Percentiles rank a stretch among this genome's conserved stretches.
phyloP scores from a whole-genome alignment of 2,797 vertebrate species.

The Lithobates pipiens region DNA sequence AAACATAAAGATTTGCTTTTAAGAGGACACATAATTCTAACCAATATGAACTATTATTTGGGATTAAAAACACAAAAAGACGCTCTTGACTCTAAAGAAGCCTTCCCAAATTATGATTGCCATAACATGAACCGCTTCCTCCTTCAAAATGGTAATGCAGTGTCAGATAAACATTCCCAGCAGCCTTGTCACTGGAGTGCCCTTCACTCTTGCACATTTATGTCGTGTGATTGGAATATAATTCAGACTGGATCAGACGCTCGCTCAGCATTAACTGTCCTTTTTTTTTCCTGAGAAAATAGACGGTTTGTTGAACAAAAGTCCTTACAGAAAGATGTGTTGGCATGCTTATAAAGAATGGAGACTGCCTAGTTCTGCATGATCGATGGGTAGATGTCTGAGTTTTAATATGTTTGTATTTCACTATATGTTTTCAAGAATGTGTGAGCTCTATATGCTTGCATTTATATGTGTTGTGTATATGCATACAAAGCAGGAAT shows the following conservation, averaged over 20 bases:
- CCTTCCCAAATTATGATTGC: constrained; percentile 41
- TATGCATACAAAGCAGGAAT: no score
- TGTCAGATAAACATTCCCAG: constrained; percentile 53
- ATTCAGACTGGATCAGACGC: constrained; percentile 3
- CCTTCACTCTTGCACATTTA: constrained; percentile 43
- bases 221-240: constrained; percentile 36
- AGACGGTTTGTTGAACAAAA: no score
- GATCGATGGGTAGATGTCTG: no score
- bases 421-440: no score
- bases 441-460: no score
- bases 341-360: no score
- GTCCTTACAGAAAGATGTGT: no score
- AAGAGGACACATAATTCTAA: background rate
- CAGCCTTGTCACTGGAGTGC: constrained; percentile 48
- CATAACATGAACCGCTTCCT: constrained; percentile 30
- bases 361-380: no score
- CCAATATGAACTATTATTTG: constrained; percentile 6
- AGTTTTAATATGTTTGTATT: no score
- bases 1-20: no score
- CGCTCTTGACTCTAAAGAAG: constrained; percentile 12
- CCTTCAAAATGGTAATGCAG: constrained; percentile 51
- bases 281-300: no score
- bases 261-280: constrained; percentile 24
- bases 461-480: no score
- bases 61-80: background rate